Evolutionary conservation across 2,113 vertebrate genomes (phyloP), one percentile per base, ranked within the genome.

Genomic region (Labeo catla): DNA sequence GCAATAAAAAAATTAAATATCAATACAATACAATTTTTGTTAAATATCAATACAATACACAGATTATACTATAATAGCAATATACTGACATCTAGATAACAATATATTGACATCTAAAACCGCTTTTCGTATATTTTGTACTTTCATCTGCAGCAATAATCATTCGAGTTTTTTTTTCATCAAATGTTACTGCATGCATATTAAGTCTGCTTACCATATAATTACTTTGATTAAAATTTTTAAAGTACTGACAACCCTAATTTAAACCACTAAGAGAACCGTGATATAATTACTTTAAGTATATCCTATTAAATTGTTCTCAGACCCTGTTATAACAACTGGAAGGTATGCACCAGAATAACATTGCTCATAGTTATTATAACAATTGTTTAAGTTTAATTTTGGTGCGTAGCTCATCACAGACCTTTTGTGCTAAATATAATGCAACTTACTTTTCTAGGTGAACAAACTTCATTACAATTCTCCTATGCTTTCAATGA

Each of bases 221-320:
- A 77, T 77, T 77, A 77, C 73, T 50, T 76, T 50, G 73, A 77
- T 54, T 77, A 52, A 34, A 77, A 54, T 1, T 7, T 52, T 52
- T 8, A 34, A 77, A 5, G 8, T 4, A 54, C 28, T 54, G 76
- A 77, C 50, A 77, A 36, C 50, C 28, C 23, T 77, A 77, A 77
- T 82, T 68, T 82, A 36, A 66, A 47, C 36, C 39, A 4, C 21
- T 45, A 45, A 77, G 12, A 65, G 59, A 59, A 79, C 16, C 0
- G 3, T 10, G n/a, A 10, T 65, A 34, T 50, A 68, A 52, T 36
- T 36, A 52, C n/a, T 68, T 28, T 13, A 82, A 82, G 47, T 70
- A 70, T 21, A 82, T 77, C 76, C 50, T 36, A 54, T 77, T 16
- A 54, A 77, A 52, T 6, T 77, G 23, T 2, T 0, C 76, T 77